Evolutionary conservation across 2,113 vertebrate genomes (phyloP).

Genomic region (human (Homo sapiens)): DNA sequence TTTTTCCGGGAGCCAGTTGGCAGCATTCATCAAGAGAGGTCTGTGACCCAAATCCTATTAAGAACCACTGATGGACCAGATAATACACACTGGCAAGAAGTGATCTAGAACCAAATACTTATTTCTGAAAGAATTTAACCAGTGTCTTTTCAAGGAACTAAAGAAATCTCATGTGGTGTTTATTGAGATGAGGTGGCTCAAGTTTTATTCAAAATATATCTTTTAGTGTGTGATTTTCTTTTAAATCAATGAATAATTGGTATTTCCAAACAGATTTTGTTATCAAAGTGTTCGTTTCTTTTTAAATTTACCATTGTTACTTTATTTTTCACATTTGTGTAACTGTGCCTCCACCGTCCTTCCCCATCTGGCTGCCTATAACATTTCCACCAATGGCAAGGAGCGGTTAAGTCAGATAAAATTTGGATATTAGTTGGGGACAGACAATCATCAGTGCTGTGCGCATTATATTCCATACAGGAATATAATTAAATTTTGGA

Average conservation of each 20-base stretch:
- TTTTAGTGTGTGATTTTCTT: not conserved
- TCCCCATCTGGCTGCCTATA: not conserved
- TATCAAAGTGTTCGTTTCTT: not conserved
- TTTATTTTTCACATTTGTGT: not conserved
- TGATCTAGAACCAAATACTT: not conserved
- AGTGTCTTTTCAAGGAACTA: not conserved
- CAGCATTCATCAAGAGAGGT: not conserved
- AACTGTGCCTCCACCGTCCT: not conserved
- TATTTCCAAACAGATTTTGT: conserved; percentile 22
- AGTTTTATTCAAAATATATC: not conserved
- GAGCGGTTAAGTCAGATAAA: not conserved
- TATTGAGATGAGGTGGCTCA: not conserved
- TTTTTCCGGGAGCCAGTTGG: not conserved
- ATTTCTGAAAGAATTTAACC: conserved; percentile 28
- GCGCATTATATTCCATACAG: not conserved
- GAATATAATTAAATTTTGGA: not conserved
- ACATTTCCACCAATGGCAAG: not conserved
- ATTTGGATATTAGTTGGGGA: not conserved
- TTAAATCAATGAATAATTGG: not conserved
- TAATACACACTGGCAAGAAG: not conserved
- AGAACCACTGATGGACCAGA: not conserved
- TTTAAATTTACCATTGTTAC: not conserved
- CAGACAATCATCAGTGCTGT: not conserved
- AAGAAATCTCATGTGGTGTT: not conserved
- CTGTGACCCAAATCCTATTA: not conserved